phyloP scores from a whole-genome alignment of 2,797 vertebrate species.

The Geotrypetes seraphini region DNA sequence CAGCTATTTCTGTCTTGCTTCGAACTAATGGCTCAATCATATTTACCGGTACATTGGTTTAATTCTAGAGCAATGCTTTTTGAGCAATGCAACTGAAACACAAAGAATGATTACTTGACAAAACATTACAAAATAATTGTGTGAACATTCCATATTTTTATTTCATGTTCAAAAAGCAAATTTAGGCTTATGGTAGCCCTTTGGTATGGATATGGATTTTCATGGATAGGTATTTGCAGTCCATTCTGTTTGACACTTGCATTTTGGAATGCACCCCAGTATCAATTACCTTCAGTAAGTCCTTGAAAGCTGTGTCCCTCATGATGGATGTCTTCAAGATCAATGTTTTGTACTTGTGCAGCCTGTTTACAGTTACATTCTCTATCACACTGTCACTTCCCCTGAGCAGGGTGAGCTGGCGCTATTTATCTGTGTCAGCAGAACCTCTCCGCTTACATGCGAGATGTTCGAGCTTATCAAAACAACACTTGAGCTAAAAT shows the following conservation, averaged over 20 bases:
- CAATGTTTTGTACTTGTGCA: not conserved
- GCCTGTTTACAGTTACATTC: not conserved
- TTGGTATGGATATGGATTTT: not conserved
- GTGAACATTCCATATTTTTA: not conserved
- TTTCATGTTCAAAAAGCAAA: not conserved
- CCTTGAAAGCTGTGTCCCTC: not conserved
- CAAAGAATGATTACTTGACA: not conserved
- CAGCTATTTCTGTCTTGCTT: not conserved
- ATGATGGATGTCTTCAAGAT: conserved; percentile 7
- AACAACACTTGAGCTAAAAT: not conserved
- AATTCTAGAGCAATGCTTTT: not conserved
- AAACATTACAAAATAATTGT: too few relatives aligned
- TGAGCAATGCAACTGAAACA: not conserved
- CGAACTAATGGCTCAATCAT: not conserved
- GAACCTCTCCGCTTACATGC: not conserved
- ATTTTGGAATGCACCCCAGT: conserved; percentile 1
- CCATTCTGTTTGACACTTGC: conserved; percentile 1
- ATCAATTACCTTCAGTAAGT: conserved; percentile 1
- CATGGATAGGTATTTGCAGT: not conserved
- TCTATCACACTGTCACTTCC: not conserved
- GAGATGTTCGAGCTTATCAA: conserved; percentile 2
- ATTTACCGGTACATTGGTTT: not conserved
- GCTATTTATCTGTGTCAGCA: not conserved
- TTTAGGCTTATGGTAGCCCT: not conserved
- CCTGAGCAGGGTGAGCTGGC: not conserved